These are phyloP conservation scores for Listronotus bonariensis DNA, from an alignment of 1,140 invertebrate species.

Conservation along the genomic window DNA sequence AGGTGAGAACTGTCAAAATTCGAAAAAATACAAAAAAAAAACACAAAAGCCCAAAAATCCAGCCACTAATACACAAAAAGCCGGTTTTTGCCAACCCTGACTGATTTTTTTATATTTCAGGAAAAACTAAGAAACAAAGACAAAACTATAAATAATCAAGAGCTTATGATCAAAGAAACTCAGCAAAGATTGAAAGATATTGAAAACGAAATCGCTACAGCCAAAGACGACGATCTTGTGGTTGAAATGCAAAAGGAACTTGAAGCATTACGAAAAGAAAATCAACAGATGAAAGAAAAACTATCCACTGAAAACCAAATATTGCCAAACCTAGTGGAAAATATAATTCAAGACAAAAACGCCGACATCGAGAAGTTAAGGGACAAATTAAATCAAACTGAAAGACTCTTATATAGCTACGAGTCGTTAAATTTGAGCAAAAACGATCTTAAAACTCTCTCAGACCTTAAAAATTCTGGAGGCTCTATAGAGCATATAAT, in stretches of 20 bases:
- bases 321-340: slow-evolving; percentile 64
- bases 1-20: no score
- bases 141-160: slow-evolving; percentile 62
- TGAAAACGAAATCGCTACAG: slow-evolving; percentile 60
- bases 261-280: slow-evolving; percentile 60
- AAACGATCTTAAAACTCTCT: slow-evolving; percentile 54
- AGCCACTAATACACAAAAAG: no score
- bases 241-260: slow-evolving; percentile 63
- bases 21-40: no score
- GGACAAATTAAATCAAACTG: slow-evolving; percentile 59
- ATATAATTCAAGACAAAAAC: slow-evolving; percentile 69
- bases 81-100: no score
- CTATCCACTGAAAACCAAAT: slow-evolving; percentile 56
- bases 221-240: slow-evolving; percentile 58
- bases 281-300: slow-evolving; percentile 59
- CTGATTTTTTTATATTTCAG: slow-evolving; percentile 46
- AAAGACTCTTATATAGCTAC: slow-evolving; percentile 58
- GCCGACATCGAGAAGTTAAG: slow-evolving; percentile 68
- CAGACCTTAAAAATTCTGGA: slow-evolving; percentile 49
- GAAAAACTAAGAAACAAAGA: slow-evolving; percentile 64
- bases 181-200: slow-evolving; percentile 58
- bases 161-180: slow-evolving; percentile 55
- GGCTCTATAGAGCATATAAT: slow-evolving; percentile 39
- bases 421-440: slow-evolving; percentile 62
- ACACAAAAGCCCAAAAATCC: no score